Base-by-base conservation (phyloP, 23 tunicate species). In the Halocynthia aurantium region DNA sequence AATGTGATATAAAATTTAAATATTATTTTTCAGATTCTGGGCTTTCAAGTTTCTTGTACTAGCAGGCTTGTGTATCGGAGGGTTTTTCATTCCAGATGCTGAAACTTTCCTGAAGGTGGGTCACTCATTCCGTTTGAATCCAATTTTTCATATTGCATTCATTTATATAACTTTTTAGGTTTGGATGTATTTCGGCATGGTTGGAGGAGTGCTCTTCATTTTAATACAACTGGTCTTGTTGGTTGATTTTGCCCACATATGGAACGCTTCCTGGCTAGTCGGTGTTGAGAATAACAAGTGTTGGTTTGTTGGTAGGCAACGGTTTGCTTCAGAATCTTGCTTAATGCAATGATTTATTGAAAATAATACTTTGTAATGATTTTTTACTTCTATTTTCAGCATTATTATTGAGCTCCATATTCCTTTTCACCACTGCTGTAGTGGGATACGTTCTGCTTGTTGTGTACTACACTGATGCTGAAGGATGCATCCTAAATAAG, bases 181-280 rank as follows among this genome's bases (percentile, higher is more conserved):
- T 52, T 74, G 78, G 78, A 73, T 73, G 85, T 81, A 81, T 69
- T 61, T 73, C 15, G 85, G 85, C 10, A 77, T 81, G 68, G 62
- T 81, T 56, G 85, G 85, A 9, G 85, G 85, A 8, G 65, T 81
- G 5, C 67, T 56, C 0, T 81, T 71, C 51, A 81, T 81, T 52
- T 10, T 81, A 0, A 57, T 81, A 21, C 85, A 81, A 73, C 52
- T 81, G 6, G 65, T 81, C 8, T 60, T 81, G 8, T 67, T 61
- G 51, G 64, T 81, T 22, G 85, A 81, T 73, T 81, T 81, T 81
- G 85, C 81, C 10, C 7, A 61, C 61, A 74, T 18, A 7, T 73
- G 68, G 66, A 81, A 81, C 57, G 82, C 71, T 8, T 52, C 49
- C 8, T 55, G 66, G 81, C 56, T 73, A 20, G 49, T 22, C 15